Conservation (phyloP, 2,113 vertebrate genomes). For the Chitala chitala region DNA sequence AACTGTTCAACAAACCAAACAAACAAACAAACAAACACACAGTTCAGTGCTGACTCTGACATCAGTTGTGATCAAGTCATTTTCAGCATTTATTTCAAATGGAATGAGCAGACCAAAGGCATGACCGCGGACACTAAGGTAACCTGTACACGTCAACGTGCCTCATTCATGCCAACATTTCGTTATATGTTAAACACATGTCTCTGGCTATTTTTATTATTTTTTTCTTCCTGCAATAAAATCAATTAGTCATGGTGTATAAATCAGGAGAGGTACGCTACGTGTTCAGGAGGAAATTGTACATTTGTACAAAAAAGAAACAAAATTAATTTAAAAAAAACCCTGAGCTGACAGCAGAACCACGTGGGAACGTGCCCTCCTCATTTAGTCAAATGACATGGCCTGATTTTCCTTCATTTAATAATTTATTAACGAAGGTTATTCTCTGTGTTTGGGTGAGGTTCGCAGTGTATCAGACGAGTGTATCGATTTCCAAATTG, state of each 20-base stretch:
- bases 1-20: no score
- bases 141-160: conserved; percentile 25
- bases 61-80: no score
- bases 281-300: not conserved
- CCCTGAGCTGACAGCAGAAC: not conserved
- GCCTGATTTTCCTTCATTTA: not conserved
- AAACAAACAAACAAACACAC: no score
- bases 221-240: conserved; percentile 42
- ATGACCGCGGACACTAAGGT: no score
- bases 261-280: conserved; percentile 28
- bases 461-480: no score
- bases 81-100: no score
- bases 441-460: no score
- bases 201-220: conserved; percentile 23
- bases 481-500: not conserved
- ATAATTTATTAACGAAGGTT: not conserved
- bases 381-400: not conserved
- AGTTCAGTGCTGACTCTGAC: no score
- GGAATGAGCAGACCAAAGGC: no score
- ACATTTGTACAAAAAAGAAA: not conserved
- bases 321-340: not conserved
- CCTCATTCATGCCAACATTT: no score
- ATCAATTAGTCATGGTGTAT: conserved; percentile 41
- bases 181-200: conserved; percentile 39
- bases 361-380: not conserved